phyloP scores from a whole-genome alignment of 2,113 vertebrate species.

The Heterotilapia buettikoferi region DNA sequence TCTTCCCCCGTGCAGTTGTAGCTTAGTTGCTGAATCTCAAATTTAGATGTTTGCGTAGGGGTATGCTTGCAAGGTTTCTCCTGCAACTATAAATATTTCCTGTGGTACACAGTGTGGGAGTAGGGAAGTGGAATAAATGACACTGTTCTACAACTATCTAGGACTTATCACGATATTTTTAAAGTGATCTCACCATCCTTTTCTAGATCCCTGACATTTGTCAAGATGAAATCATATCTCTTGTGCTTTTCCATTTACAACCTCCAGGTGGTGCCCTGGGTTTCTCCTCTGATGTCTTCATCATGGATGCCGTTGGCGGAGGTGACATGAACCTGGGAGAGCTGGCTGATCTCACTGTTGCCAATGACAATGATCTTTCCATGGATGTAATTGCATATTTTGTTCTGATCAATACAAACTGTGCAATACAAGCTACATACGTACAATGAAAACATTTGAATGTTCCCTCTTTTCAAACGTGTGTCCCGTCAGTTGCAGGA shows the following conservation, averaged over 20 bases:
- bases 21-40: not conserved
- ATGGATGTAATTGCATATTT: slow-evolving; percentile 79
- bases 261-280: slow-evolving; percentile 79
- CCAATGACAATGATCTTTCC: slow-evolving; percentile 88
- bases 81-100: slow-evolving; percentile 9
- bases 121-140: not conserved
- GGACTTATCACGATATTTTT: not conserved
- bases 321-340: slow-evolving; percentile 90
- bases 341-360: slow-evolving; percentile 89
- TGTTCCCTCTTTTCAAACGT: not conserved
- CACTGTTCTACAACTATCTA: not conserved
- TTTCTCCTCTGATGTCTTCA: slow-evolving; percentile 88
- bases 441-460: not conserved
- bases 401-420: not conserved
- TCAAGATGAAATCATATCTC: not conserved
- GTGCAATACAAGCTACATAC: not conserved
- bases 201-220: not conserved
- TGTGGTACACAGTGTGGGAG: slow-evolving; percentile 7
- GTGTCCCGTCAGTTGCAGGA: slow-evolving; percentile 74
- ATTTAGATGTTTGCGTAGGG: not conserved
- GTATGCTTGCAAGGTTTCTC: not conserved
- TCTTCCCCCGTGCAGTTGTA: not conserved
- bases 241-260: not conserved
- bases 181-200: not conserved
- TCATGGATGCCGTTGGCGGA: slow-evolving; percentile 84